Base-by-base conservation (phyloP, 2,797 vertebrate species). In the Melopsittacus undulatus region DNA sequence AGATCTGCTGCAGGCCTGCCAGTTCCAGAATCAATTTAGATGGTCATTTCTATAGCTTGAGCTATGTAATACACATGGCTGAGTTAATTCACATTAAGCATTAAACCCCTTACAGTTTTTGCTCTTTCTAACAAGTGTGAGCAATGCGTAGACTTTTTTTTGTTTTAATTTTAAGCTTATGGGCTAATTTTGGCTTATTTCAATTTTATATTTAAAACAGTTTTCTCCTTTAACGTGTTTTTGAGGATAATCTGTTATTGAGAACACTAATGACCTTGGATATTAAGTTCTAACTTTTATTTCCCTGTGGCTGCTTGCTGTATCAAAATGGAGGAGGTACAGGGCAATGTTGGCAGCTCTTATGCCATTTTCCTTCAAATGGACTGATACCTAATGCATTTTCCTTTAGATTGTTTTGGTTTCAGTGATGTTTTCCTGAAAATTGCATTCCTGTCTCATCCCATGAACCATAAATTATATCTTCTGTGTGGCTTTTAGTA, bases 371-470 rank as follows among this genome's bases (percentile, higher is more conserved):
- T 66, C 78, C 57, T 85, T 87, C 75, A 61, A 89, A 90, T 36
- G 40, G 77, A 46, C 72, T 85, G 52, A 75, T 66, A 85, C 42
- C 57, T 89, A 88, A 93, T 75, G 68, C 68, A 49, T 92, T 92
- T 96, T 70, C 90, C 62, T 87, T 95, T 66, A 77, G 78, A 90
- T 90, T 92, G 78, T 48, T 94, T 94, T 93, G 86, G 93, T 97
- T 95, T 61, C 91, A 54, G 62, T 5, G 11, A 52, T 90, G 85
- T 83, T 95, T 48, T 93, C 64, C 83, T 87, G 86, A 72, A 96
- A 94, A 96, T 89, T 94, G 75, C 83, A 80, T 92, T 96, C 67
- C 83, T 93, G 83, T 90, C 94, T 96, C 83, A 95, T 93, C 72
- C 63, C 61, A 87, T 95, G 96, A 97, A 89, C 89, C 90, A 85